These are phyloP conservation scores for Colletes gigas DNA, from an alignment of 1,140 invertebrate genomes.

Conservation along the genomic window DNA sequence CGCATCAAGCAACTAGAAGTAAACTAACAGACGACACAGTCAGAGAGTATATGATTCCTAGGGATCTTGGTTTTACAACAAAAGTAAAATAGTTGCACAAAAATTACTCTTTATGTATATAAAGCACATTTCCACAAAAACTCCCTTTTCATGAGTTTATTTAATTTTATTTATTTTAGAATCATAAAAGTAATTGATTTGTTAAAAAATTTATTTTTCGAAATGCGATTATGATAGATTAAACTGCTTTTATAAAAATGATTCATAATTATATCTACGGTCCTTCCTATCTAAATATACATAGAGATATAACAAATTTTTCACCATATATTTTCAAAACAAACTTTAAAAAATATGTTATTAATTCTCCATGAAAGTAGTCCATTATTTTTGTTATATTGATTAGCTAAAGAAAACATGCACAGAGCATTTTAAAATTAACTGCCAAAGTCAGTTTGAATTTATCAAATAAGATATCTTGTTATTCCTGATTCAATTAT, in stretches of 20 bases:
- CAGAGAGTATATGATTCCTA: constrained; percentile 91
- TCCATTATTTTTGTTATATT: neutral
- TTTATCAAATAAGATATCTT: neutral
- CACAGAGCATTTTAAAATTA: neutral
- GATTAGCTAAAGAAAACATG: neutral
- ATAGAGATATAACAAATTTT: neutral
- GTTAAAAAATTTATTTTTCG: constrained; percentile 9
- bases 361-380: neutral
- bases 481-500: neutral
- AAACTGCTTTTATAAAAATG: constrained; percentile 53
- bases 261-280: neutral
- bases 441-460: neutral
- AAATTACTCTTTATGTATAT: constrained; percentile 13
- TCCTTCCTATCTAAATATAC: neutral
- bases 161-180: constrained; percentile 58
- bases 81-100: constrained; percentile 45
- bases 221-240: constrained; percentile 21
- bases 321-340: neutral
- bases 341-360: neutral
- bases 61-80: constrained; percentile 86
- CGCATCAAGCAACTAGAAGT: constrained; percentile 91
- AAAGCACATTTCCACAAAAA: neutral
- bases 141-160: constrained; percentile 16
- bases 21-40: constrained; percentile 93
- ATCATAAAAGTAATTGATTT: constrained; percentile 8